Conservation (phyloP, 2,888 invertebrate genomes). For the Cheilosia grossa region DNA sequence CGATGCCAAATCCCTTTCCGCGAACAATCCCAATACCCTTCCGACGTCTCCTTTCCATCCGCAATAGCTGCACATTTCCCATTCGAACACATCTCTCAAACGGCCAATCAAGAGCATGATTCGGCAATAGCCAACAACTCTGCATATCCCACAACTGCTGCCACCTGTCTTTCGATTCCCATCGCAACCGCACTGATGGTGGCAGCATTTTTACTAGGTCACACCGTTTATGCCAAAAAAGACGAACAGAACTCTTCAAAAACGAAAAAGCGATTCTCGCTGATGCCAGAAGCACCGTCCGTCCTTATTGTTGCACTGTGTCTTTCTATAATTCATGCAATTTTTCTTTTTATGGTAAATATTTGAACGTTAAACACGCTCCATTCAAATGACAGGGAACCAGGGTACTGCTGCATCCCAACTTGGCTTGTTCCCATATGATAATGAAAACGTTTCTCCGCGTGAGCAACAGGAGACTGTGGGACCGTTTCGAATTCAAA, state of each 20-base stretch:
- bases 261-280: slow-evolving; percentile 1
- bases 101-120: slow-evolving; percentile 68
- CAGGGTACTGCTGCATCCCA: slow-evolving; percentile 9
- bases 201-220: slow-evolving; percentile 65
- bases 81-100: slow-evolving; percentile 26
- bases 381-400: slow-evolving; percentile 46
- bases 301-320: slow-evolving; percentile 40
- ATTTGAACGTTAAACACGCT: slow-evolving; percentile 72
- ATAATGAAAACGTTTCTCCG: slow-evolving; percentile 69
- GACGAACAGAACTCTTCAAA: slow-evolving; percentile 1
- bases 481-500: slow-evolving; percentile 48
- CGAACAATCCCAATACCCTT: background rate
- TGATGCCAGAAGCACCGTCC: slow-evolving; percentile 41
- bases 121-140: slow-evolving; percentile 25
- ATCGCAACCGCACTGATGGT: slow-evolving; percentile 36
- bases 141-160: slow-evolving; percentile 28
- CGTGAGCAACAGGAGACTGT: background rate
- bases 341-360: slow-evolving; percentile 73
- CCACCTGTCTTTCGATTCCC: slow-evolving; percentile 66
- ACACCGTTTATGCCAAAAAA: slow-evolving; percentile 59
- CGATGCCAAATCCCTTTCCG: background rate
- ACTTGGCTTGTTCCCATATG: slow-evolving; percentile 62
- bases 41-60: slow-evolving; percentile 10
- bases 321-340: slow-evolving; percentile 69
- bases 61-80: background rate